Base-by-base conservation (phyloP, 2,888 invertebrate genomes). In the Drosophila subquinaria region DNA sequence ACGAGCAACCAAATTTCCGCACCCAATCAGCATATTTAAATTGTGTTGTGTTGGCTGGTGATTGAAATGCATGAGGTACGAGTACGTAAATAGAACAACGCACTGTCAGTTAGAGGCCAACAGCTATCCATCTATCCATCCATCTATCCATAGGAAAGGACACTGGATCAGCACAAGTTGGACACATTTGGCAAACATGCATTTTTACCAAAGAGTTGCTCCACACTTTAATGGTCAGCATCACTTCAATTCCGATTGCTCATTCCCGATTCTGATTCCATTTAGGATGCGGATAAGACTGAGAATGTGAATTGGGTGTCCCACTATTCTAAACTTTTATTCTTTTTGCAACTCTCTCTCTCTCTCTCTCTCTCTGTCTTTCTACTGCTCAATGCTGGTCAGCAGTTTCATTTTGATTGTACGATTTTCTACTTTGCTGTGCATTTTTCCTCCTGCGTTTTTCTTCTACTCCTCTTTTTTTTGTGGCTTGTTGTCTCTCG, bases 21-120 rank as follows among this genome's bases (percentile, higher is more conserved):
- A 83, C 78, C 86, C 86, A 87, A 87, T 88, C 88, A 86, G 86
- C 88, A 87, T 87, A 87, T 87, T 87, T 83, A 88, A 87, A 87
- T 87, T 87, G 83, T 87, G 77, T 87, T 84, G 83, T 80, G 86
- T 73, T 75, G 30, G 30, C 8, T 30, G 82, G 81, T 83, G 86
- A 83, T 88, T 85, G 86, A 86, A 86, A 86, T 88, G 83, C 86
- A 87, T 83, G 78, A 79, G 74, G 81, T 73, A 69, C 79, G 68
- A 71, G 68, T 76, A 70, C 73, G 75, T 71, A 80, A 76, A 80
- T 76, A 62, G 76, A 50, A 76, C 66, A 73, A 76, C 79, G 67
- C 71, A 73, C 64, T 59, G 73, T 45, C 57, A 69, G 77, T 74
- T 74, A 45, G 45, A 52, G 47, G 63, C 53, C 45, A 70, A 35